Conservation (phyloP, 2,113 vertebrate genomes). For the Cinclus cinclus region DNA sequence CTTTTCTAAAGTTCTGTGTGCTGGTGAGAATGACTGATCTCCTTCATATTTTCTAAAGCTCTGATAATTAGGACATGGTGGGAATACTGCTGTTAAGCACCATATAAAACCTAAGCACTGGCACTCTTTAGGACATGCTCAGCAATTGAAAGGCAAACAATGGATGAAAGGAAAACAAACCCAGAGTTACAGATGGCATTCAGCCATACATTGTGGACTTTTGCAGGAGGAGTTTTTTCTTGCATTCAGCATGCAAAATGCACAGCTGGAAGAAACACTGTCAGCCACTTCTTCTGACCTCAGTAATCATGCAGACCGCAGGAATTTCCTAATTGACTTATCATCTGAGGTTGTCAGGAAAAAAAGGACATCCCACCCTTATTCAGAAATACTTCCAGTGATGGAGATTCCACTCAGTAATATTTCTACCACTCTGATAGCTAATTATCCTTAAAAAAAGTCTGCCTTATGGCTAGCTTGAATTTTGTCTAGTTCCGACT, state of each 20-base stretch:
- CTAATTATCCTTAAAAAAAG: background rate
- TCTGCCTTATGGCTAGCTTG: background rate
- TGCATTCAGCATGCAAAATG: background rate
- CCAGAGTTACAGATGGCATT: background rate
- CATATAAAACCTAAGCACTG: background rate
- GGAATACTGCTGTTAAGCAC: background rate
- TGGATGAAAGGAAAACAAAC: conserved; percentile 6
- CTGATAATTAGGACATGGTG: background rate
- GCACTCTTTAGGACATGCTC: background rate
- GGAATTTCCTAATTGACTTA: background rate
- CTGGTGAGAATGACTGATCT: background rate
- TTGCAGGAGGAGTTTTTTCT: background rate
- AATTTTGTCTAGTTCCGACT: background rate
- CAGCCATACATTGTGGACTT: background rate
- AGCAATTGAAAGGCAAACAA: background rate
- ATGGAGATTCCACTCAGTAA: background rate
- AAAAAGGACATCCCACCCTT: background rate
- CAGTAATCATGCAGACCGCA: background rate
- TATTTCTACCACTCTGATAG: background rate
- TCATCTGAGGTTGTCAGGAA: background rate
- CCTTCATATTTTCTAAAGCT: background rate
- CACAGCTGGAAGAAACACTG: background rate
- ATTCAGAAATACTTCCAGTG: background rate
- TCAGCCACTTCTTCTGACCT: background rate
- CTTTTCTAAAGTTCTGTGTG: background rate